Conservation (phyloP, 2,797 vertebrate species). For the Sebastes wilsoni region DNA sequence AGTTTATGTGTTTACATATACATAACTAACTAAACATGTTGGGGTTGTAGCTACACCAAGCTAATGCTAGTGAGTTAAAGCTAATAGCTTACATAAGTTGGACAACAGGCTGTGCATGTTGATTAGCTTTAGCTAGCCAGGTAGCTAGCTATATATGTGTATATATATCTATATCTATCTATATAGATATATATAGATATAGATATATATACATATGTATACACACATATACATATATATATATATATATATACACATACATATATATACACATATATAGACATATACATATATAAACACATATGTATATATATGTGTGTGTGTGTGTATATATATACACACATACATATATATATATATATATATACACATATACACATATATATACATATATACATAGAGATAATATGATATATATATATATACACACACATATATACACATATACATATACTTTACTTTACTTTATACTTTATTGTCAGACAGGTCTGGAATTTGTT, state of each 20-base stretch:
- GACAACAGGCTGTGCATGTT: slow-evolving; percentile 77
- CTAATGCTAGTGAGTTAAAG: slow-evolving; percentile 33
- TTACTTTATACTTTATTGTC: no score
- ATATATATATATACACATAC: no score
- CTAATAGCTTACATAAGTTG: slow-evolving; percentile 76
- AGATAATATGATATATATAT: no score
- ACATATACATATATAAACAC: no score
- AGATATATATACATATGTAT: fast-evolving
- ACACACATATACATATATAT: fast-evolving
- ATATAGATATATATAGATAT: fast-evolving
- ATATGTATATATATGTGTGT: no score
- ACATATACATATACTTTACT: no score
- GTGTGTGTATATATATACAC: fast-evolving
- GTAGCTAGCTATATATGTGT: no score
- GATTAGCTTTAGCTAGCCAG: slow-evolving; percentile 67
- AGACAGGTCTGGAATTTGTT: no score
- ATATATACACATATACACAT: fast-evolving
- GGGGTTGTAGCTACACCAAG: not conserved
- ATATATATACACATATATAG: no score
- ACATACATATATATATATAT: fast-evolving
- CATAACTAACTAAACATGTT: not conserved
- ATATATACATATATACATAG: no score
- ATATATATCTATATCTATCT: no score
- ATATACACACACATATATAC: no score
- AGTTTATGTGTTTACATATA: not conserved